Percentiles rank a stretch among this genome's conserved stretches.
phyloP scores from a whole-genome alignment of 2,797 vertebrate genomes.

The Chlorospingus semifuscus region DNA sequence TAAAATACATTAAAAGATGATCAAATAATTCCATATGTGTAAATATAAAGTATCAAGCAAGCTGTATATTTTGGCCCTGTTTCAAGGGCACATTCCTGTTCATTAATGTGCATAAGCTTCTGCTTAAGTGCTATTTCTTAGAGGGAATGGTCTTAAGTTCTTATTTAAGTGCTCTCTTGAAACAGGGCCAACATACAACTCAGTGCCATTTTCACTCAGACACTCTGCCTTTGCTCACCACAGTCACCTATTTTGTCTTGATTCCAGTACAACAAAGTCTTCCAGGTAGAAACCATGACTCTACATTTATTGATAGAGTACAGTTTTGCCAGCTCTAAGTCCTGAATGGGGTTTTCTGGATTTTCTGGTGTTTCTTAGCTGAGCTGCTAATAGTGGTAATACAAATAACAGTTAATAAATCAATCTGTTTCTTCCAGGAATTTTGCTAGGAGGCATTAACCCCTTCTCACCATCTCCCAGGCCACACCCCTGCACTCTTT shows the following conservation, averaged over 20 bases:
- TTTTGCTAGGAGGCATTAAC: slow-evolving; percentile 54
- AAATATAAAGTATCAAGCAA: not conserved
- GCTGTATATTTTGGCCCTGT: not conserved
- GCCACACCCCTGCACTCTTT: slow-evolving; percentile 69
- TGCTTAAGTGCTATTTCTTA: slow-evolving; percentile 18
- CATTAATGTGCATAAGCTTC: not conserved
- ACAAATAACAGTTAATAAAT: slow-evolving; percentile 70
- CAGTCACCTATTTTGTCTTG: not conserved
- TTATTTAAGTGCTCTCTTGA: slow-evolving; percentile 1
- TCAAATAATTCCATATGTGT: not conserved
- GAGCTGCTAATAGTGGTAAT: slow-evolving; percentile 51
- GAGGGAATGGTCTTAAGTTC: not conserved
- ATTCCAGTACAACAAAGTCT: not conserved
- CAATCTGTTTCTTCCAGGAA: slow-evolving; percentile 31
- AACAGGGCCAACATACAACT: not conserved
- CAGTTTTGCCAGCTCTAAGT: not conserved
- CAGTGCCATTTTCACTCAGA: not conserved
- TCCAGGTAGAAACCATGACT: not conserved
- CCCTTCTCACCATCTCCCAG: slow-evolving; percentile 63
- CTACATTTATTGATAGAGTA: not conserved
- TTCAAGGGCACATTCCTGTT: not conserved
- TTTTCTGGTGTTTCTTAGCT: slow-evolving; percentile 22
- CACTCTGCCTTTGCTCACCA: not conserved
- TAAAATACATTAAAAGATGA: slow-evolving; percentile 15
- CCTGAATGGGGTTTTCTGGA: not conserved